Base-by-base conservation (phyloP, 1,140 invertebrate genomes). In the Andricus grossulariae region DNA sequence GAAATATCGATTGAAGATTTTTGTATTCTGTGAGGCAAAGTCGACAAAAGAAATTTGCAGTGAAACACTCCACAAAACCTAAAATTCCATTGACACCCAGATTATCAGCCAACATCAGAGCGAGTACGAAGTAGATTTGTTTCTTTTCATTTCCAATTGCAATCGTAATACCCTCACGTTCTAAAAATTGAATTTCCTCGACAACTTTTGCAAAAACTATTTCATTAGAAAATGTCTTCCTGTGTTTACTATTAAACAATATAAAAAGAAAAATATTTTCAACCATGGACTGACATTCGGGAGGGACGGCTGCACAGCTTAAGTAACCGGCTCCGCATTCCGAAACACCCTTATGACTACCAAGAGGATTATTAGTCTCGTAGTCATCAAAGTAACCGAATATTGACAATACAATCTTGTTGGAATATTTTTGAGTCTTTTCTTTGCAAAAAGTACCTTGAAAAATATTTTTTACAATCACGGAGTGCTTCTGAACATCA, bases 381-480 rank as follows among this genome's bases (percentile, higher is more conserved):
- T 80, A 82, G 13, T 82, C 81, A 21, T 82, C 83, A 73, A 78
- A 86, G 74, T 83, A 88, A 21, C 83, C 71, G 74, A 80, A 84
- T 50, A 87, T 75, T 39, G 88, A 86, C 4, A 90, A 50, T 13
- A 87, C 71, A 49, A 77, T 79, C 78, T 84, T 79, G 76, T 83
- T 75, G 10, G 32, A 3, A 70, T 78, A 82, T 18, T 72, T 54
- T 50, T 57, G 12, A 72, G n/a, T 51, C 60, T 79, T 82, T 66
- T 75, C 70, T 83, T 82, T 77, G 86, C 87, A 89, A 11, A 84
- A 81, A n/a, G 80, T 19, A 45, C 83, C 83, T 54, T 89, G 82
- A 39, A 85, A 66, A 77, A 87, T 79, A 78, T 88, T 85, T 15
- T 11, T 71, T 57, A 81, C 54, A 71, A 73, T 50, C 3, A 25